A percentile compares a stretch with the other conserved stretches of the same genome.
Conservation (phyloP, 2,888 invertebrate species). For the Limnephilus lunatus region DNA sequence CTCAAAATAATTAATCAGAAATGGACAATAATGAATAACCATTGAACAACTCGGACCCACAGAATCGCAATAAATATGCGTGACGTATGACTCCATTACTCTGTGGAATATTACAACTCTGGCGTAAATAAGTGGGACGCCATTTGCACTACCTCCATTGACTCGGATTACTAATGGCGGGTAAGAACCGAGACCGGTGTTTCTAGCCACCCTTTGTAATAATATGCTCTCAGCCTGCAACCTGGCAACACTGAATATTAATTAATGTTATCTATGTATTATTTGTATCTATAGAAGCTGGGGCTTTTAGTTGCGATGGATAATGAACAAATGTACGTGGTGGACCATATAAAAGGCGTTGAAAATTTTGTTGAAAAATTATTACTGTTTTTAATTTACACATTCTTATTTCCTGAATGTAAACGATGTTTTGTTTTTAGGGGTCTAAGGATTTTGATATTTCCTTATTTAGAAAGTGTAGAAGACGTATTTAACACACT, state of each 20-base stretch:
- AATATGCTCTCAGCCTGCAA: conserved; percentile 2
- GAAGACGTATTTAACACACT: too few species aligned
- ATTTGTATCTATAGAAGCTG: too few species aligned
- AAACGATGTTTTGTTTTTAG: too few species aligned
- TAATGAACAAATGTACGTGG: too few species aligned
- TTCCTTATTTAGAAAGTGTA: too few species aligned
- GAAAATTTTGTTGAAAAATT: too few species aligned
- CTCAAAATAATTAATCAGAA: neutral
- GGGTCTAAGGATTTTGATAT: too few species aligned
- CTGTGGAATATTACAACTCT: neutral
- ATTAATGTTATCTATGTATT: neutral
- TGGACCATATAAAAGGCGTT: too few species aligned
- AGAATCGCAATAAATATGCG: neutral
- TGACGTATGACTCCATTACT: conserved; percentile 1
- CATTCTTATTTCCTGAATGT: too few species aligned
- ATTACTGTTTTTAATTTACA: too few species aligned
- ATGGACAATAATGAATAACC: neutral
- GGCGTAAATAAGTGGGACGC: conserved; percentile 9
- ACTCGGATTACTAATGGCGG: neutral
- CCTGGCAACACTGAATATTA: conserved; percentile 15
- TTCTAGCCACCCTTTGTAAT: neutral
- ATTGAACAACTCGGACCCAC: neutral
- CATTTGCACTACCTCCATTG: neutral
- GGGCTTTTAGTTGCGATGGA: too few species aligned
- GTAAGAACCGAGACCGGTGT: neutral